Evolutionary conservation across 1,140 invertebrate genomes (phyloP).

Genomic region (Drosophila punjabiensis): DNA sequence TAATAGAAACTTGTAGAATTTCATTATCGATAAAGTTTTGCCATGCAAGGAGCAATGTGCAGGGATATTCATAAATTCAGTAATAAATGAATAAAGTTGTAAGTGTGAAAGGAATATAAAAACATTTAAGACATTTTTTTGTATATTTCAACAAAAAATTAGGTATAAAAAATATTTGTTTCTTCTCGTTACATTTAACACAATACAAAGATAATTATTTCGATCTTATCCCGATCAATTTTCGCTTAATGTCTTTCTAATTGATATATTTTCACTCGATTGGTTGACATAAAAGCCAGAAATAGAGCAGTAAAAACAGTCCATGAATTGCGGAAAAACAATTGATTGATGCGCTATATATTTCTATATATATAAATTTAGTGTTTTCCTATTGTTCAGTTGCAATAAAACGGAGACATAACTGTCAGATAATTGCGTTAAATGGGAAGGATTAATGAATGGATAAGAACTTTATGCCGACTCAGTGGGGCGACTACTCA

Average conservation of each 20-base stretch:
- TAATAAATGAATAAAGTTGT: constrained; percentile 12
- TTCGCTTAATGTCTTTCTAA: constrained; percentile 61
- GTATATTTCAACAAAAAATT: neutral
- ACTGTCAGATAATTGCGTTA: constrained; percentile 53
- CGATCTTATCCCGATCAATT: constrained; percentile 42
- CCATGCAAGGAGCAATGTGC: constrained; percentile 23
- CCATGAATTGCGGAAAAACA: constrained; percentile 54
- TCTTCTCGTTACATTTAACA: neutral
- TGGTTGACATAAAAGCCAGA: constrained; percentile 31
- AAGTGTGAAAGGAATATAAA: constrained; percentile 11
- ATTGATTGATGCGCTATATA: constrained; percentile 58
- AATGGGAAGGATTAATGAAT: constrained; percentile 69
- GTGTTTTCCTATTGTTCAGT: constrained; percentile 32
- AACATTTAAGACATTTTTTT: constrained; percentile 4
- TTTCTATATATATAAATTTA: constrained; percentile 18
- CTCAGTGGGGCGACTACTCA: constrained; percentile 48
- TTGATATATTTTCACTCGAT: constrained; percentile 58
- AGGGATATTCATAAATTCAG: constrained; percentile 32
- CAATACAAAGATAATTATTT: constrained; percentile 24
- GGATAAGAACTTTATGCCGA: constrained; percentile 46
- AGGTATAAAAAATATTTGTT: neutral
- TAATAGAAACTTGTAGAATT: constrained; percentile 76
- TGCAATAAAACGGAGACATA: constrained; percentile 32
- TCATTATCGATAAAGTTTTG: constrained; percentile 77
- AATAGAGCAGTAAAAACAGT: constrained; percentile 17